phyloP scores from a whole-genome alignment of 92 coral and sea anemone genomes.

The Pocillopora meandrina region DNA sequence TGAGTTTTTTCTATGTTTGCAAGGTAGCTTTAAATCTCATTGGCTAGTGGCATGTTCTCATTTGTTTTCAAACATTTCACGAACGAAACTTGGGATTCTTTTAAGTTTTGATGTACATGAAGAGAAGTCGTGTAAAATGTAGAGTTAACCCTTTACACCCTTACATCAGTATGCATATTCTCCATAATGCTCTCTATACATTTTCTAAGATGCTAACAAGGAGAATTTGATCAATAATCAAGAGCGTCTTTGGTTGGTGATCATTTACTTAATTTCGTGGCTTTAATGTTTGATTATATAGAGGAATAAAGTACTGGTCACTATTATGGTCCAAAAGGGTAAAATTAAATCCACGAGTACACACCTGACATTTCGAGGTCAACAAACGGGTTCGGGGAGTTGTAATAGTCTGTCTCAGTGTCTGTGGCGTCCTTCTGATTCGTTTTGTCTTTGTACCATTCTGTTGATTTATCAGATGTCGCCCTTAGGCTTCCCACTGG shows the following conservation, averaged over 20 bases:
- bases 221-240: no score
- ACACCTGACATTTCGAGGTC: conserved; percentile 95
- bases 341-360: no score
- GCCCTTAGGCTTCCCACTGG: conserved; percentile 66
- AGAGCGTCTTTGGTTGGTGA: no score
- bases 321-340: no score
- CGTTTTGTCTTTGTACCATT: conserved; percentile 85
- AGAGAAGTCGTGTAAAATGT: background rate
- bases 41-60: no score
- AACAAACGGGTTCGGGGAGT: conserved; percentile 86
- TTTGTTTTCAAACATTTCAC: no score
- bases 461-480: conserved; percentile 64
- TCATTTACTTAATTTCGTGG: background rate
- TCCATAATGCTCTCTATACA: background rate
- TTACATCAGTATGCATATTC: background rate
- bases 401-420: conserved; percentile 80
- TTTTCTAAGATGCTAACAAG: no score
- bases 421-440: conserved; percentile 86
- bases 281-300: background rate
- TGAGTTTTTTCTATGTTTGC: no score
- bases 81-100: no score
- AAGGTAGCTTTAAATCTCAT: no score
- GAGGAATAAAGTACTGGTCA: no score
- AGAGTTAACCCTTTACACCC: background rate
- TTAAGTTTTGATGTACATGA: no score